These are phyloP conservation scores for Calliphora vomitoria DNA, from an alignment of 2,888 invertebrate genomes.

Conservation along the genomic window DNA sequence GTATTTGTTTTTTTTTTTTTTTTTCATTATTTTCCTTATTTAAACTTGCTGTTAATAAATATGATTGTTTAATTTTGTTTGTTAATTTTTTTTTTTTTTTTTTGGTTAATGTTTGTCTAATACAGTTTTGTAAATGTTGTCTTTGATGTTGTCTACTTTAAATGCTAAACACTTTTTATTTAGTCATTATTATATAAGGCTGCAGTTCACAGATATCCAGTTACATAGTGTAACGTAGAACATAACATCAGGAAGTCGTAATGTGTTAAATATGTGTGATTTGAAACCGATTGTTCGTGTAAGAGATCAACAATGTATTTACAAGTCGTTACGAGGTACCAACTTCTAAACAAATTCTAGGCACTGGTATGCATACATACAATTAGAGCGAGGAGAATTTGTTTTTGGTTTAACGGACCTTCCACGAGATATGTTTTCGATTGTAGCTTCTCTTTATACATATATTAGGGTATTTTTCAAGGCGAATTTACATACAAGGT, in stretches of 20 bases:
- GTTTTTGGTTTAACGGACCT: too few relatives aligned
- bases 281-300: too few relatives aligned
- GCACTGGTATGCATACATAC: too few relatives aligned
- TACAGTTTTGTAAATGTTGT: slow-evolving; percentile 68
- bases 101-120: slow-evolving; percentile 59
- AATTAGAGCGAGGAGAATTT: too few relatives aligned
- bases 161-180: slow-evolving; percentile 51
- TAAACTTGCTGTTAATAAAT: slow-evolving; percentile 48
- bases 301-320: too few relatives aligned
- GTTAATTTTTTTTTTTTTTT: slow-evolving; percentile 25
- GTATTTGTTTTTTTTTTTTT: slow-evolving; percentile 32
- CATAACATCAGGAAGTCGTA: background rate
- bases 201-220: background rate
- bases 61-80: slow-evolving; percentile 4
- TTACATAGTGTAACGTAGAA: background rate
- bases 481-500: too few relatives aligned
- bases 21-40: slow-evolving; percentile 36
- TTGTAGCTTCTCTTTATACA: too few relatives aligned
- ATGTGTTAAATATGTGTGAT: too few relatives aligned
- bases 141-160: slow-evolving; percentile 65
- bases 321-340: too few relatives aligned
- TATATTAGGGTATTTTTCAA: too few relatives aligned
- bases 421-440: too few relatives aligned
- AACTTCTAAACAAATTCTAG: too few relatives aligned
- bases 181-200: slow-evolving; percentile 26